A percentile compares a stretch with the other conserved stretches of the same genome.
phyloP scores from a whole-genome alignment of 2,888 invertebrate genomes.

The Ptycholaimellus sp. region DNA sequence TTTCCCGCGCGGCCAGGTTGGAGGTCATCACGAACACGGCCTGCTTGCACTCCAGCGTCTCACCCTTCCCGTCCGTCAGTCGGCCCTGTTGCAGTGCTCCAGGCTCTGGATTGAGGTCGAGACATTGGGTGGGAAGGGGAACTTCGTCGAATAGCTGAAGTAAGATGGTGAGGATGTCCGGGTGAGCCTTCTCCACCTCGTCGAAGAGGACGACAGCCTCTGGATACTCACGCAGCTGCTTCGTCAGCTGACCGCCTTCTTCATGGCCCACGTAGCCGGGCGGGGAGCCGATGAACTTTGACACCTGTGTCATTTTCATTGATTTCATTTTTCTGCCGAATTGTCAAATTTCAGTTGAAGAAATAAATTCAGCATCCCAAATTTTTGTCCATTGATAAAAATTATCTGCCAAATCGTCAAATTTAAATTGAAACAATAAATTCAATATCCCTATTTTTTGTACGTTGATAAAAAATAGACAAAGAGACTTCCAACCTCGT shows the following conservation, averaged over 20 bases:
- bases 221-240: slow-evolving; percentile 38
- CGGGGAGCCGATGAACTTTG: slow-evolving; percentile 72
- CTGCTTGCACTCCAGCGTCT: slow-evolving; percentile 65
- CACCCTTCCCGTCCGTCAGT: slow-evolving; percentile 65
- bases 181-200: slow-evolving; percentile 79
- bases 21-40: slow-evolving; percentile 75
- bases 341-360: no score
- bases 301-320: slow-evolving; percentile 47
- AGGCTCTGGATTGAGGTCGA: no score
- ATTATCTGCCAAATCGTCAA: no score
- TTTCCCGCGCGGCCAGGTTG: slow-evolving; percentile 67
- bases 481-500: slow-evolving; percentile 36
- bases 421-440: no score
- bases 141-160: slow-evolving; percentile 74
- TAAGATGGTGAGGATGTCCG: slow-evolving; percentile 65
- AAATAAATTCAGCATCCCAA: no score
- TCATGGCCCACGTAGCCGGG: slow-evolving; percentile 68
- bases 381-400: no score
- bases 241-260: slow-evolving; percentile 65
- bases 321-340: no score
- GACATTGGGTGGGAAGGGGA: no score
- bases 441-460: no score
- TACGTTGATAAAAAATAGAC: no score
- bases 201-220: slow-evolving; percentile 61
- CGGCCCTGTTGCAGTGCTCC: slow-evolving; percentile 45